phyloP scores from a whole-genome alignment of 2,797 vertebrate genomes.

The Rhincodon typus region DNA sequence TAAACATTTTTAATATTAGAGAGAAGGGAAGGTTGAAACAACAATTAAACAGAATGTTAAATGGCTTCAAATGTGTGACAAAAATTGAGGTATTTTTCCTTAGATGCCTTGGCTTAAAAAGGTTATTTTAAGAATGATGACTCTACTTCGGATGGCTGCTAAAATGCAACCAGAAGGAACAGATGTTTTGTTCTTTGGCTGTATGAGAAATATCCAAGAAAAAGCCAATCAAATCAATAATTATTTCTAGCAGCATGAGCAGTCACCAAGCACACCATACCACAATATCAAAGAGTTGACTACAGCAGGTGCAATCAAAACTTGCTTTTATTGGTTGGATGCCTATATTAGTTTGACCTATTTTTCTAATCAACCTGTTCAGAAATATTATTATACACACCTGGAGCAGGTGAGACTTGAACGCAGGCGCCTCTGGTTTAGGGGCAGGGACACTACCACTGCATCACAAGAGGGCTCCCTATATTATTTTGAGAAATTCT shows the following conservation, averaged over 20 bases:
- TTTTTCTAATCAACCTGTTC: too few relatives aligned
- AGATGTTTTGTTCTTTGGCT: neutral
- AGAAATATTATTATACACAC: too few relatives aligned
- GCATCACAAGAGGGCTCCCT: too few relatives aligned
- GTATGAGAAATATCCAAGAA: neutral
- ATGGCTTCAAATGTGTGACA: neutral
- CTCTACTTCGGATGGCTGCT: neutral
- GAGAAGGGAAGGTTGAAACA: neutral
- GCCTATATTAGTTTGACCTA: neutral
- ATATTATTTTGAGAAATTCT: neutral
- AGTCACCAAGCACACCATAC: neutral
- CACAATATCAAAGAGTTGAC: too few relatives aligned
- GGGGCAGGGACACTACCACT: too few relatives aligned
- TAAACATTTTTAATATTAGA: neutral
- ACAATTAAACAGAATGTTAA: neutral
- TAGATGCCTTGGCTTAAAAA: neutral
- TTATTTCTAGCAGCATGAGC: neutral
- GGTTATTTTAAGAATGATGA: neutral
- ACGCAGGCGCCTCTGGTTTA: too few relatives aligned
- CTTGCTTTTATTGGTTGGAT: neutral
- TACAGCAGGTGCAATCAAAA: neutral
- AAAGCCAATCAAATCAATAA: neutral
- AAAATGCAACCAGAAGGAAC: neutral
- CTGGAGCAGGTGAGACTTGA: too few relatives aligned
- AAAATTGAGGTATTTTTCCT: neutral